Conservation (phyloP, 1,140 invertebrate genomes). For the Zaprionus gabonicus region DNA sequence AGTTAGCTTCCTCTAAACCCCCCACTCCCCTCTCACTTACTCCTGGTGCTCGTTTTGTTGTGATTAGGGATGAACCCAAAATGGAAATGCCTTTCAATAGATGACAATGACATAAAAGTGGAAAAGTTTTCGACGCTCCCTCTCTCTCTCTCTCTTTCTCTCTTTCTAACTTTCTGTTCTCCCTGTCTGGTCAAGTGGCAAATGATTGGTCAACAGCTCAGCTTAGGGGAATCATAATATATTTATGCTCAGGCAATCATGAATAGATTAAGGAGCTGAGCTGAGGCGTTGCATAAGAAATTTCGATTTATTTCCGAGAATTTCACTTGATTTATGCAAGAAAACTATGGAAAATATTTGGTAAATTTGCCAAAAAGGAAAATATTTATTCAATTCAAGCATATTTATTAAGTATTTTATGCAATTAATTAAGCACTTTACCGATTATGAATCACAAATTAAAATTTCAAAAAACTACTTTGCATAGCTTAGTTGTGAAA, state of each 20-base stretch:
- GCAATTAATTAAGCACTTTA: background rate
- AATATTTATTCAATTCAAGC: too few species aligned
- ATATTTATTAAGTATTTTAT: too few species aligned
- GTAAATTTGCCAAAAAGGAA: too few species aligned
- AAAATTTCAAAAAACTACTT: background rate
- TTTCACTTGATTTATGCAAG: too few species aligned
- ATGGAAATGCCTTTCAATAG: slow-evolving; percentile 56
- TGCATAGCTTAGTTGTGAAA: background rate
- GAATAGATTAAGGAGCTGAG: slow-evolving; percentile 19
- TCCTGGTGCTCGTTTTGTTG: slow-evolving; percentile 10
- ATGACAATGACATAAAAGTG: slow-evolving; percentile 64
- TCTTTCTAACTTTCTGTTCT: too few species aligned
- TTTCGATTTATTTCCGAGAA: too few species aligned
- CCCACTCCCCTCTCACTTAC: too few species aligned
- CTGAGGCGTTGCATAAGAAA: too few species aligned
- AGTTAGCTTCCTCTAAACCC: slow-evolving; percentile 24
- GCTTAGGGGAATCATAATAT: slow-evolving; percentile 13
- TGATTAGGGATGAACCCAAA: slow-evolving; percentile 26
- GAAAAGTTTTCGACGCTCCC: slow-evolving; percentile 21
- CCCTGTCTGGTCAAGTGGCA: slow-evolving; percentile 4
- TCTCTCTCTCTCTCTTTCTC: background rate
- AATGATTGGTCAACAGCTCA: slow-evolving; percentile 19
- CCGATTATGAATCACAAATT: background rate
- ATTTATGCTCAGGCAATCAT: slow-evolving; percentile 25
- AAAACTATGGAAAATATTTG: too few species aligned